Conservation (phyloP, 53 echinoderm and acorn worm genomes). For the Arbacia lixula region DNA sequence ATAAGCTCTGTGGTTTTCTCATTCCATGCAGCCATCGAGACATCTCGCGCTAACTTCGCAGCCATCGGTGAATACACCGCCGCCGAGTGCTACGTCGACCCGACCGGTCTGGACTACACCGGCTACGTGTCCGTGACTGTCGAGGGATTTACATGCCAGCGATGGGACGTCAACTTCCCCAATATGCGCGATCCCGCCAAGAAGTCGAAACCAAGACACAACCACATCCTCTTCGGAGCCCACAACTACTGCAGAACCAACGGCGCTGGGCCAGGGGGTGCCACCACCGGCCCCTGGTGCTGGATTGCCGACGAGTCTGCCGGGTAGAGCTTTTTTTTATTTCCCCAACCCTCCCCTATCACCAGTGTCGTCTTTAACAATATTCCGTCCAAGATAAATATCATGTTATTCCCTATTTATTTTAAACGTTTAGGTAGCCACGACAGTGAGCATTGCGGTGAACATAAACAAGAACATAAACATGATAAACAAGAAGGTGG, state of each 20-base stretch:
- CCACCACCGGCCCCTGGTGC: conserved; percentile 26
- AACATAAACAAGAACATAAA: too few relatives aligned
- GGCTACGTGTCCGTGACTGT: conserved; percentile 5
- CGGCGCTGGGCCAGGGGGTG: not conserved
- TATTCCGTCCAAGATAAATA: not conserved
- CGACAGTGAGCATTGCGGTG: not conserved
- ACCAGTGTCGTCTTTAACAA: too few relatives aligned
- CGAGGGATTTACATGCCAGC: conserved; percentile 1
- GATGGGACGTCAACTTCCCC: conserved; percentile 41
- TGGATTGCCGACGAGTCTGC: conserved; percentile 26
- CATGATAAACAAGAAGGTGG: too few relatives aligned
- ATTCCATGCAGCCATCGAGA: too few relatives aligned
- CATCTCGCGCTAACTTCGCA: too few relatives aligned
- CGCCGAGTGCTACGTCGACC: conserved; percentile 31
- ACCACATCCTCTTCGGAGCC: conserved; percentile 3
- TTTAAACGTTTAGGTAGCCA: not conserved
- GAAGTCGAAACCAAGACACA: conserved; percentile 25
- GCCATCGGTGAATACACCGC: not conserved
- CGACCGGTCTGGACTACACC: conserved; percentile 12
- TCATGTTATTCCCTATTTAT: not conserved
- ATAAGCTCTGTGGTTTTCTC: too few relatives aligned
- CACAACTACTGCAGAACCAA: conserved; percentile 48
- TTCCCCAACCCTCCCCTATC: too few relatives aligned
- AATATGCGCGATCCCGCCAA: not conserved
- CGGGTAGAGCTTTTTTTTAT: too few relatives aligned